These are phyloP conservation scores for Darevskia mixta DNA, from an alignment of 2,797 vertebrate genomes.

Conservation along the genomic window DNA sequence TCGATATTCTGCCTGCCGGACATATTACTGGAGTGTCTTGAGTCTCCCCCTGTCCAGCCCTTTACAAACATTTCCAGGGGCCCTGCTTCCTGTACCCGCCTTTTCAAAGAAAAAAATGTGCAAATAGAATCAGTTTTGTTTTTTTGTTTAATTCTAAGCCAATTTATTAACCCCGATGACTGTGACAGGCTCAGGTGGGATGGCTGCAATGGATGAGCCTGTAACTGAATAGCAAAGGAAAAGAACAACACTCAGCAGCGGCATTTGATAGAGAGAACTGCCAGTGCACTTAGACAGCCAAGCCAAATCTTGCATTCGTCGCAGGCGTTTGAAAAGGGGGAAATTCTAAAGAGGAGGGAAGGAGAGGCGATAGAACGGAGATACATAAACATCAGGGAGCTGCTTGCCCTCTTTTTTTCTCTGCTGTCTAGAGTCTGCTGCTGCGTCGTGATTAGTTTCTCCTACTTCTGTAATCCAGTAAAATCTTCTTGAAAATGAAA, in stretches of 20 bases:
- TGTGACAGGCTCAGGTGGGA: slow-evolving; percentile 12
- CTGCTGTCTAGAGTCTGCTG: background rate
- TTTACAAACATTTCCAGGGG: too few relatives aligned
- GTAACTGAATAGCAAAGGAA: background rate
- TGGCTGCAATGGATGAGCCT: background rate
- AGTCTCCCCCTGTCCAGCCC: too few relatives aligned
- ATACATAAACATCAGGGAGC: background rate
- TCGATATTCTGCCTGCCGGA: too few relatives aligned
- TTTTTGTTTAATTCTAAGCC: background rate
- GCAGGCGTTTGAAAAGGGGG: background rate
- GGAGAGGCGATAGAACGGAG: background rate
- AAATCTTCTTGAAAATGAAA: slow-evolving; percentile 34
- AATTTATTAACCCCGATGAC: slow-evolving; percentile 40
- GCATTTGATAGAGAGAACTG: background rate
- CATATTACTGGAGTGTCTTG: too few relatives aligned
- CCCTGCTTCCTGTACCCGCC: background rate
- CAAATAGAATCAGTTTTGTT: background rate
- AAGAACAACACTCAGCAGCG: slow-evolving; percentile 5
- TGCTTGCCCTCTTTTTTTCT: background rate
- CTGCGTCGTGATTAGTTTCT: background rate
- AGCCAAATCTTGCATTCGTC: background rate
- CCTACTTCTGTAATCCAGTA: slow-evolving; percentile 36
- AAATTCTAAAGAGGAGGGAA: slow-evolving; percentile 8
- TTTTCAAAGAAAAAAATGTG: slow-evolving; percentile 18
- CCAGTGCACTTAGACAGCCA: background rate